Evolutionary conservation across 2,113 vertebrate genomes (phyloP).

Genomic region (Irena cyanogastra): DNA sequence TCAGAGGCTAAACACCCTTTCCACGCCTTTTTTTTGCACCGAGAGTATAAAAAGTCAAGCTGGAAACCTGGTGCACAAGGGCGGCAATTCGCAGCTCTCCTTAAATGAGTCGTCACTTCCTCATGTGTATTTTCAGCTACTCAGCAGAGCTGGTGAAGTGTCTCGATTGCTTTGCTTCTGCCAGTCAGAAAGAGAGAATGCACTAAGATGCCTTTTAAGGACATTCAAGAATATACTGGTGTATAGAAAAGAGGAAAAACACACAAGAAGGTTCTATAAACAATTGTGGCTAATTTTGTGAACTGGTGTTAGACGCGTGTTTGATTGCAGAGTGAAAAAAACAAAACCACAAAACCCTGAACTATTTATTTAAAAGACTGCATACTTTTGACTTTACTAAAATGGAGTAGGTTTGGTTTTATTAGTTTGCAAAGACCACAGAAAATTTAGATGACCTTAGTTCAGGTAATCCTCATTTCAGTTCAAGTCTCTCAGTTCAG

Average conservation of each 20-base stretch:
- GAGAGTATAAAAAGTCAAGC: background rate
- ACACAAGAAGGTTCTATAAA: background rate
- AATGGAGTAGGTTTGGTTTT: background rate
- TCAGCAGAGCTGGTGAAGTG: background rate
- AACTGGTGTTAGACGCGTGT: background rate
- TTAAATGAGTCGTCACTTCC: background rate
- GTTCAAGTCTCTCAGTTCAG: background rate
- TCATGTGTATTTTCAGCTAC: background rate
- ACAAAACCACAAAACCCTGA: background rate
- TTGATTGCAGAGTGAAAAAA: background rate
- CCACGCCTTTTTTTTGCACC: background rate
- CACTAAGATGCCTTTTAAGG: constrained; percentile 38
- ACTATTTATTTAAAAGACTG: background rate
- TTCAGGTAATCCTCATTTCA: background rate
- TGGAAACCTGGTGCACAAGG: background rate
- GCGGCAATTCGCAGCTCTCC: background rate
- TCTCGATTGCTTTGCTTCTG: background rate
- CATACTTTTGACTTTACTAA: background rate
- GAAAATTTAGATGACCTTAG: background rate
- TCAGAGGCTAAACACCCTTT: background rate
- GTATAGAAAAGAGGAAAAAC: background rate
- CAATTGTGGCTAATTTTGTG: background rate
- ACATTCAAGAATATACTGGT: background rate
- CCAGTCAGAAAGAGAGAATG: constrained; percentile 18
- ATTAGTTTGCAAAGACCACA: background rate